Percentiles rank a stretch among this genome's conserved stretches.
Conservation (phyloP, 2,888 invertebrate species). For the Chymomyza caudatula region DNA sequence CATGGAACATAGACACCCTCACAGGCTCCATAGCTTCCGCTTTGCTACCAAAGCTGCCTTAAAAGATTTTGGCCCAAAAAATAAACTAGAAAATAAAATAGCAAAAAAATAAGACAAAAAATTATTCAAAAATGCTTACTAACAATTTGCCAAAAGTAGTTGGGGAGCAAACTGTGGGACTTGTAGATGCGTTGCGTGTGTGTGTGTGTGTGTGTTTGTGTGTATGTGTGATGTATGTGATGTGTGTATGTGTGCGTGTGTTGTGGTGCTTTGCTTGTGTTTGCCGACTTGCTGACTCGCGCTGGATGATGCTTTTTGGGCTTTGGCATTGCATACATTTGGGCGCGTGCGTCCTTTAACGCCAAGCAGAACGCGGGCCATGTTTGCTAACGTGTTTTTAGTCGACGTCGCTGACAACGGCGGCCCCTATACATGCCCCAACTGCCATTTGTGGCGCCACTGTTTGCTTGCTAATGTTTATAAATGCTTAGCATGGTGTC, state of each 20-base stretch:
- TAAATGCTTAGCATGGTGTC: constrained; percentile 61
- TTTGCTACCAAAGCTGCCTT: neutral
- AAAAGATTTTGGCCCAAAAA: constrained; percentile 1
- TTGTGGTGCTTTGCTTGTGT: constrained; percentile 36
- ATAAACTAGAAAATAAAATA: constrained; percentile 6
- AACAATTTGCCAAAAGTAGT: constrained; percentile 62
- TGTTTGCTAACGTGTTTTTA: constrained; percentile 66
- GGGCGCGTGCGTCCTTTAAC: constrained; percentile 39
- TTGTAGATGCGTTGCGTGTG: constrained; percentile 6
- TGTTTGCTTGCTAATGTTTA: constrained; percentile 74
- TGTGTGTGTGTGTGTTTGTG: constrained; percentile 17
- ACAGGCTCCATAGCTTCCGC: neutral
- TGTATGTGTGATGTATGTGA: too few species aligned
- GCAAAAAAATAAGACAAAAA: constrained; percentile 33
- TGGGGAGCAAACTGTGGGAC: constrained; percentile 21
- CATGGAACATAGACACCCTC: constrained; percentile 11
- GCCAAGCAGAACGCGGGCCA: constrained; percentile 22
- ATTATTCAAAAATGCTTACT: constrained; percentile 74
- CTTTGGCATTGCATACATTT: constrained; percentile 67
- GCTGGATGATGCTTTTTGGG: constrained; percentile 51
- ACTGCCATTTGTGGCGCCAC: constrained; percentile 39
- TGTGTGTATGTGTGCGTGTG: constrained; percentile 11
- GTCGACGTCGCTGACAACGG: constrained; percentile 3
- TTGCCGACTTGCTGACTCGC: constrained; percentile 60
- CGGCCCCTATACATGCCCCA: neutral